Percentiles rank a stretch among this genome's conserved stretches.
These are phyloP conservation scores for Drosophila micromelanica DNA, from an alignment of 1,140 invertebrate species.

Conservation along the genomic window DNA sequence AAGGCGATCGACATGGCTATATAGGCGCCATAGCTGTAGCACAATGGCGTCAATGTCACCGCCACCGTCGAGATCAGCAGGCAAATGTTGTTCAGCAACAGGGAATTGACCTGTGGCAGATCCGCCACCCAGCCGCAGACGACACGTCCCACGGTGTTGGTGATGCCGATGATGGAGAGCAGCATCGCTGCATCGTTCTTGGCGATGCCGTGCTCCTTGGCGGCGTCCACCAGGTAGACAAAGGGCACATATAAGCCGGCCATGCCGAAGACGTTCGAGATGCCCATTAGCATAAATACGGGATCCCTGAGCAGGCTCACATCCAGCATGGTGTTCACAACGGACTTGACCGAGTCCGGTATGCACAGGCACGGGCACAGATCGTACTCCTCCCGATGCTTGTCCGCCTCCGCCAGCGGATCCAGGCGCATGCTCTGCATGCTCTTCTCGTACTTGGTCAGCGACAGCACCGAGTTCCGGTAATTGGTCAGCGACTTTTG, in stretches of 20 bases:
- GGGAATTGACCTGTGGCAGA: conserved; percentile 94
- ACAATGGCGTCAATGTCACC: conserved; percentile 94
- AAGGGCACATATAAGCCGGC: conserved; percentile 98
- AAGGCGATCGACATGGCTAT: conserved; percentile 95
- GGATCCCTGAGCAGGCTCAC: conserved; percentile 95
- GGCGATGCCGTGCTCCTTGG: conserved; percentile 89
- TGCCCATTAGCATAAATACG: conserved; percentile 95
- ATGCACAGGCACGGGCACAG: conserved; percentile 92
- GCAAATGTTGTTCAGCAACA: conserved; percentile 97
- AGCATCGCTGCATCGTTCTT: conserved; percentile 92
- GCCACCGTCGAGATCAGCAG: conserved; percentile 94
- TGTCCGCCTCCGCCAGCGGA: conserved; percentile 87
- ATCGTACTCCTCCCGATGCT: conserved; percentile 88
- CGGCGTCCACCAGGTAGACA: conserved; percentile 95
- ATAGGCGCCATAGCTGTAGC: conserved; percentile 90
- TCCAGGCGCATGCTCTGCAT: conserved; percentile 85
- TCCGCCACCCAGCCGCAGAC: conserved; percentile 94
- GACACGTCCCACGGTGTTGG: conserved; percentile 95
- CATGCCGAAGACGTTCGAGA: conserved; percentile 96
- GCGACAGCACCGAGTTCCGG: conserved; percentile 92
- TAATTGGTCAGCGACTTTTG: conserved; percentile 96
- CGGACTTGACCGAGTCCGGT: conserved; percentile 92
- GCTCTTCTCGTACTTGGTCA: conserved; percentile 88
- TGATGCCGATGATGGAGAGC: conserved; percentile 97
- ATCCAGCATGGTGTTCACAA: conserved; percentile 96